phyloP scores from a whole-genome alignment of 2,888 invertebrate species.

The Trisateles emortualis region DNA sequence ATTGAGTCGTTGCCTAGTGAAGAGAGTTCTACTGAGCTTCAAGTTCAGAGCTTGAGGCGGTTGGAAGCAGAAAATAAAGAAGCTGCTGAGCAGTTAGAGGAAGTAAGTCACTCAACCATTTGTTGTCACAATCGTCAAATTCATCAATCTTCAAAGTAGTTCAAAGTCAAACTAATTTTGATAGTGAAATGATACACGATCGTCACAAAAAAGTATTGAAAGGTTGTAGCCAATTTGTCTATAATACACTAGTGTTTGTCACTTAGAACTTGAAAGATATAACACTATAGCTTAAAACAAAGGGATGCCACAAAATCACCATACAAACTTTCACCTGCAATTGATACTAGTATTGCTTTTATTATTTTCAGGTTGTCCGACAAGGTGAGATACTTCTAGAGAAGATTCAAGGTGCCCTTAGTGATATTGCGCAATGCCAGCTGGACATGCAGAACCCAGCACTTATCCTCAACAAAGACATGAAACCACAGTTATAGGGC shows the following conservation, averaged over 20 bases:
- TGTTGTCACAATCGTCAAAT: too few species aligned
- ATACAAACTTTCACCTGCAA: too few species aligned
- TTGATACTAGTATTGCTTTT: too few species aligned
- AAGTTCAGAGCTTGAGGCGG: conserved; percentile 92
- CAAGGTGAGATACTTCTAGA: conserved; percentile 95
- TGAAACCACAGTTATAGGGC: conserved; percentile 77
- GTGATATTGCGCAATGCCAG: conserved; percentile 97
- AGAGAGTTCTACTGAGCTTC: conserved; percentile 97
- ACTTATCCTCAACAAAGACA: conserved; percentile 78
- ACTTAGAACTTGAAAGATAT: too few species aligned
- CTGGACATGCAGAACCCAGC: conserved; percentile 94
- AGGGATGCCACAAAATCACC: too few species aligned
- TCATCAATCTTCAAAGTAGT: too few species aligned
- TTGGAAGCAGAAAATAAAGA: conserved; percentile 97
- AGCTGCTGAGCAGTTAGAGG: conserved; percentile 94
- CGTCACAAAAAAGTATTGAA: too few species aligned
- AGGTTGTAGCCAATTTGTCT: too few species aligned
- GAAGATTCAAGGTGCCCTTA: conserved; percentile 95
- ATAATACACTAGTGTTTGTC: too few species aligned
- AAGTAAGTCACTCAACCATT: conserved; percentile 64
- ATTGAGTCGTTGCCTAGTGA: conserved; percentile 98
- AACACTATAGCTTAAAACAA: too few species aligned
- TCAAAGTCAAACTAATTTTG: too few species aligned
- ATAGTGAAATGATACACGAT: too few species aligned
- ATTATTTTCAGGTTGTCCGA: conserved; percentile 89